Percentiles rank a stretch among this genome's conserved stretches.
phyloP scores from a whole-genome alignment of 2,797 vertebrate species.

The Onychomys leucogaster region DNA sequence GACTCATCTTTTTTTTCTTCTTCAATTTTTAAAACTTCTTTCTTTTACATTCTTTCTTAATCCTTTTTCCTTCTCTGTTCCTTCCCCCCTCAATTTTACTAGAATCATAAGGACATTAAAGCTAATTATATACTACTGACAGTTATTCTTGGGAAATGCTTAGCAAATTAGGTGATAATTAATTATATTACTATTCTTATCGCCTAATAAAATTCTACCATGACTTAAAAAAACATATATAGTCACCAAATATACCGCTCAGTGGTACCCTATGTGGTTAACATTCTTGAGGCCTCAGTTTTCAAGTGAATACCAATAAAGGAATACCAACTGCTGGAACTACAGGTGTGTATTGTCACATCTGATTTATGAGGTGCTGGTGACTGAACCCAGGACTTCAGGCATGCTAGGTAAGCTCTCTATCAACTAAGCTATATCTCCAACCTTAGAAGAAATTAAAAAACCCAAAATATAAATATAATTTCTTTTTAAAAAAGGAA shows the following conservation, averaged over 20 bases:
- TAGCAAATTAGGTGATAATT: neutral
- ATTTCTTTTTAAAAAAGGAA: neutral
- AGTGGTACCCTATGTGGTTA: neutral
- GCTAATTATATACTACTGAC: neutral
- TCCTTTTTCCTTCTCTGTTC: neutral
- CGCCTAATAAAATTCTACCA: neutral
- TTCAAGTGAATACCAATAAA: neutral
- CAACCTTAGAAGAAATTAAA: neutral
- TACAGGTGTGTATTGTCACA: neutral
- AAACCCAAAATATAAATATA: neutral
- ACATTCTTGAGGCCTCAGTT: neutral
- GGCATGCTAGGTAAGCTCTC: neutral
- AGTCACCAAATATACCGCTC: neutral
- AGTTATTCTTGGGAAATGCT: conserved; percentile 50
- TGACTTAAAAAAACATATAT: neutral
- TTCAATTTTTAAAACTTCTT: neutral
- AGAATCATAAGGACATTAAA: neutral
- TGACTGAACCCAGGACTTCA: neutral
- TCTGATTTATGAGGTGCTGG: neutral
- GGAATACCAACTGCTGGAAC: neutral
- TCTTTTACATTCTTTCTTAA: neutral
- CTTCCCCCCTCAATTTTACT: conserved; percentile 20
- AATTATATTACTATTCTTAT: neutral
- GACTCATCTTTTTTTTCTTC: neutral
- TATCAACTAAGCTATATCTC: neutral